Percentiles rank a stretch among this genome's conserved stretches.
Conservation (phyloP, 2,888 invertebrate genomes). For the Conomelus anceps region DNA sequence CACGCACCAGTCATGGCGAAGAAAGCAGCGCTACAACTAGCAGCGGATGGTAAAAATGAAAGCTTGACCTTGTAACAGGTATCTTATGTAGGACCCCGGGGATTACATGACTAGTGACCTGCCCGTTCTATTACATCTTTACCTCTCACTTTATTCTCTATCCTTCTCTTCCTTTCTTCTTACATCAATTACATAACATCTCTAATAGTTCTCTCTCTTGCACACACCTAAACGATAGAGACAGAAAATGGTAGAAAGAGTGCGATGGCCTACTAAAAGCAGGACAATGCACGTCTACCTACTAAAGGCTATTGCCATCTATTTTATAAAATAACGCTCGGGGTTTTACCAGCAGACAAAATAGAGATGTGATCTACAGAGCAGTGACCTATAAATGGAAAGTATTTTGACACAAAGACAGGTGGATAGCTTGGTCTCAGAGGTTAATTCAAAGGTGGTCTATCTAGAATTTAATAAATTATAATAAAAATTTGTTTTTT, state of each 20-base stretch:
- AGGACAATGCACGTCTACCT: not conserved
- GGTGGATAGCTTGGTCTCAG: no score
- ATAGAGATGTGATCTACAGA: not conserved
- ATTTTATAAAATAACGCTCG: not conserved
- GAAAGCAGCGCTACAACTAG: not conserved
- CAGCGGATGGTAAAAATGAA: not conserved
- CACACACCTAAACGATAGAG: no score
- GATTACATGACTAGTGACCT: not conserved
- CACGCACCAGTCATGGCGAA: not conserved
- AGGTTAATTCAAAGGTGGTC: no score
- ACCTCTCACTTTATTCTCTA: no score
- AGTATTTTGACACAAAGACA: not conserved
- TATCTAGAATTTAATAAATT: no score
- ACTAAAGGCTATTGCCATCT: not conserved
- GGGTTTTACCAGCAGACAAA: not conserved
- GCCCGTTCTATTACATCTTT: not conserved
- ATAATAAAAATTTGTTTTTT: no score
- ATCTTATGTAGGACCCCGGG: not conserved
- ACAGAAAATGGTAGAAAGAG: no score
- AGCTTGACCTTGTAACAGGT: not conserved
- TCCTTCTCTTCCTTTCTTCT: not conserved
- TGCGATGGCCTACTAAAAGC: not conserved
- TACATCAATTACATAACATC: not conserved
- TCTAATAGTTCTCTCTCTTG: no score
- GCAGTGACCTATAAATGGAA: not conserved